Evolutionary conservation across 1,140 invertebrate species (phyloP), one percentile per base, ranked within the genome.

Genomic region (Wiebesia pumilae): DNA sequence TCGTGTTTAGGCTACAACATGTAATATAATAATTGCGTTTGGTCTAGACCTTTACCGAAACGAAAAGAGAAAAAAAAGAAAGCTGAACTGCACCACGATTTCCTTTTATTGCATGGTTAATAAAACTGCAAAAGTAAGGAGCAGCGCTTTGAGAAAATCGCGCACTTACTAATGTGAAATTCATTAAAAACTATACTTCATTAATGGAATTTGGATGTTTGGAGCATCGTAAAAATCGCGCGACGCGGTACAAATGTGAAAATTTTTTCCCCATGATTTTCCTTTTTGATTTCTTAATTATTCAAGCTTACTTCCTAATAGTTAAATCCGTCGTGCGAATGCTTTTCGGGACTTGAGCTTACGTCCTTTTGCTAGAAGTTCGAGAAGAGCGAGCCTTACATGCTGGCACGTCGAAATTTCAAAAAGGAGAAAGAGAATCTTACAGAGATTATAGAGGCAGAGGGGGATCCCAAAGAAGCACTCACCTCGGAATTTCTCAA

Each of bases 21-120:
- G 92, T 94, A 94, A 93, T 93, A 93, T 93, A 92, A 93, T 93
- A 92, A 93, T 93, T 91, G 92, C 91, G 91, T 94, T 93, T 93
- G 92, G 92, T 93, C 92, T 93, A 93, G 90, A 93, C 92, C 92
- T 90, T 92, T 93, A 92, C 90, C 90, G 90, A 93, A 93, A 91
- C 88, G 90, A 90, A 86, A 79, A 88, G 73, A 83, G 71, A 54
- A n/a, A 54, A 54, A 83, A 81, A 77, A 75, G 86, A 91, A 92
- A 93, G 90, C 90, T 91, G 90, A 92, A 92, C 91, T 92, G 91
- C 90, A 91, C 91, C 91, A 90, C 88, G 89, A 91, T 88, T 91
- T 90, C 88, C 88, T 90, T 87, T 58, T 87, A 87, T 88, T 87
- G 89, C 88, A 89, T 89, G 87, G 88, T 87, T 82, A 84, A 90